Evolutionary conservation across 2,797 vertebrate species (phyloP).

Genomic region (Scyliorhinus canicula): DNA sequence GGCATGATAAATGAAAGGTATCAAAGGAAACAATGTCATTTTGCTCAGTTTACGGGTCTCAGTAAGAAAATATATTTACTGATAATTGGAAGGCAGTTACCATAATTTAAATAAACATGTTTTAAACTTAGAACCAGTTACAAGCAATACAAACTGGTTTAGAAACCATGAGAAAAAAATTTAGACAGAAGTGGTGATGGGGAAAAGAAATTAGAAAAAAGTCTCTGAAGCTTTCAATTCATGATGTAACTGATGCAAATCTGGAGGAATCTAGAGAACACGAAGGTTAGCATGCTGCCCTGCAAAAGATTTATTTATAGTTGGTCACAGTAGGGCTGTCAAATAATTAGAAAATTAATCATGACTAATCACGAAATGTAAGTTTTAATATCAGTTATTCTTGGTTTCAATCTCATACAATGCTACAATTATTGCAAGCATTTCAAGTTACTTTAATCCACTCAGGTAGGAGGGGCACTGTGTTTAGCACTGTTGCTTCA

Average conservation of each 20-base stretch:
- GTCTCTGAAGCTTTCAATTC: background rate
- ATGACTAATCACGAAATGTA: background rate
- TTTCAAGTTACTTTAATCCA: background rate
- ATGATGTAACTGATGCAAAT: background rate
- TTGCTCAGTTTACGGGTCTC: too few species aligned
- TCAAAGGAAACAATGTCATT: too few species aligned
- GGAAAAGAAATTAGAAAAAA: too few species aligned
- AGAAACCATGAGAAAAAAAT: background rate
- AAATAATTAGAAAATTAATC: background rate
- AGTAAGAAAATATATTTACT: background rate
- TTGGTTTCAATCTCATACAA: background rate
- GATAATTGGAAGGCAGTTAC: background rate
- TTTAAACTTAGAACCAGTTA: too few species aligned
- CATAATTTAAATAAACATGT: too few species aligned
- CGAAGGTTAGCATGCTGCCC: background rate
- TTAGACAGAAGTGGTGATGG: too few species aligned
- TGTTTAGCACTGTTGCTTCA: too few species aligned
- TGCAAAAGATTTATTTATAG: background rate
- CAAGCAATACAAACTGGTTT: too few species aligned
- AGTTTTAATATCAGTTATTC: background rate
- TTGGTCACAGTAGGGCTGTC: too few species aligned
- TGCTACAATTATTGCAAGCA: background rate
- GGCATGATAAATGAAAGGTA: too few species aligned
- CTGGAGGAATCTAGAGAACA: too few species aligned
- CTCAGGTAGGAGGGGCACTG: too few species aligned